Base-by-base conservation (phyloP, 2,888 invertebrate species). In the Odontomyia ornata region DNA sequence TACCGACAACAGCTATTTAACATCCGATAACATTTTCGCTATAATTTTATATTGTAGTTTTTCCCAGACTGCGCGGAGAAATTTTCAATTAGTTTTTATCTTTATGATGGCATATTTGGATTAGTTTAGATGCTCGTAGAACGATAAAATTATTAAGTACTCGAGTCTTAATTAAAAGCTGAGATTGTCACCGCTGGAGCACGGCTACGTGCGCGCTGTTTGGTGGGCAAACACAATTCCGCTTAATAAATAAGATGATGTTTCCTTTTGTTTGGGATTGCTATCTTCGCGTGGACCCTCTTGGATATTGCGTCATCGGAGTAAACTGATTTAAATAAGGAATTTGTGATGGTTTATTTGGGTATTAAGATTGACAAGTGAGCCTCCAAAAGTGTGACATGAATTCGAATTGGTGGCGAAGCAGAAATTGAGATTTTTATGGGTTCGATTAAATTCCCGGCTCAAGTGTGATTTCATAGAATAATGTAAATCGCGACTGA, bases 271-370 rank as follows among this genome's bases (percentile, higher is more conserved):
- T 60, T 60, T 60, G 11, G 25, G 25, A 7, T 13, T 36, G 36
- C 3, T 60, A 60, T 60, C 25, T 60, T 21, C 2, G 18, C 25
- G 36, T 9, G 36, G 36, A 36, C 36, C 36, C 36, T 36, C 11
- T 60, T 60, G 13, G 25, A 21, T 25, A 60, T 60, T 60, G 25
- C 57, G 57, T 25, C 57, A 60, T 60, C 23, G 57, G 25, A 3
- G 57, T 60, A 5, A 25, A 60, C 21, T 25, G 57, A 18, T 25
- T 18, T 60, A 15, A 52, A 52, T 18, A 52, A 52, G 13, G 18
- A 52, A 52, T n/a, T 52, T 52, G 52, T 52, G 52, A 52, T 52
- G 52, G n/a, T 52, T 52, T 52, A 52, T 52, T 52, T 13, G 52
- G 18, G 18, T 52, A 52, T 52, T 52, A 52, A 52, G 52, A 52